Base-by-base conservation (phyloP, 2,797 vertebrate genomes). In the Paedocypris micromegethes region DNA sequence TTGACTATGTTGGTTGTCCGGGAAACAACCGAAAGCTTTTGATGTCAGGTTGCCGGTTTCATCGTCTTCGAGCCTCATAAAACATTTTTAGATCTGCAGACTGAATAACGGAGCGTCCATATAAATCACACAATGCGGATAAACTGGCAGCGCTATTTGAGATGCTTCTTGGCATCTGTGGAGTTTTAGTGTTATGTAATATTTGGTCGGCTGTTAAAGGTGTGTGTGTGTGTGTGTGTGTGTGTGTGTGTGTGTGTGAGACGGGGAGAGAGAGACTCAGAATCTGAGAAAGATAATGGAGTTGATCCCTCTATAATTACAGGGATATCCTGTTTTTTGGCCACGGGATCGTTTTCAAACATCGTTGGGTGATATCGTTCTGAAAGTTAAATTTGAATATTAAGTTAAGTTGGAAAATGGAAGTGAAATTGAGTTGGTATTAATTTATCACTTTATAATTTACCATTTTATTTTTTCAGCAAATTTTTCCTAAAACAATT, bases 51-150 rank as follows among this genome's bases (percentile, higher is more conserved):
- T 59, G 39, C 9, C n/a, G 2, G 47, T 45, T 64, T 23, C 46
- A 6, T 40, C 68, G 53, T 55, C 43, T 46, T 56, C n/a, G 6
- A 70, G 52, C n/a, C 53, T 50, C 63, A 51, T 64, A 63, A 57
- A 5, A 46, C 38, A 9, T 42, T 64, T 54, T 56, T 6, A 39
- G 23, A 48, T 55, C 39, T 61, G 58, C 51, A 62, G 53, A 61
- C 39, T 45, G 57, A 70, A 44, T 50, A 63, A 57, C 59, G 49
- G 45, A 51, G 42, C 41, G 61, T 64, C 56, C 45, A 49, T 62
- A 63, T 54, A 39, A 70, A 63, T 39, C 23, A 40, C 52, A 70
- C 46, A 48, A 57, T 56, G 45, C 43, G 55, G 9, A 47, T 58
- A 49, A 42, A 58, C 46, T 58, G 47, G 9, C 41, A 56, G 39